Conservation (phyloP, 2,797 vertebrate species). For the Cynodonichthys magdalenae region DNA sequence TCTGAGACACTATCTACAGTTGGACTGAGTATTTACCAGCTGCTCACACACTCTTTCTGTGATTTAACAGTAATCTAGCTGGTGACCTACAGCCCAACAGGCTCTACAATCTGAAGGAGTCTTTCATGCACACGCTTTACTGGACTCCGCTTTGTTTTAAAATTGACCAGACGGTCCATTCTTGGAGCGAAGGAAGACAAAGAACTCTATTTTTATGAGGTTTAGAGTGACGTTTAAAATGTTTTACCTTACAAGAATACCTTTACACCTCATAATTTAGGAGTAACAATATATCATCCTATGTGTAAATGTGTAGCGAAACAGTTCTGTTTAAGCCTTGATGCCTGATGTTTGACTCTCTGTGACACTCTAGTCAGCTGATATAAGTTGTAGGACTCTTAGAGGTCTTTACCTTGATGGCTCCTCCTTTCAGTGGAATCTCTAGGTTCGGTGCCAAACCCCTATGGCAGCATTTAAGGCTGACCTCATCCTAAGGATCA, state of each 20-base stretch:
- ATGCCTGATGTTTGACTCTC: conserved; percentile 7
- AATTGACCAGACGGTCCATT: not conserved
- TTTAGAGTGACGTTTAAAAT: too few species aligned
- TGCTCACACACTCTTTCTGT: conserved; percentile 47
- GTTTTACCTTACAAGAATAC: too few species aligned
- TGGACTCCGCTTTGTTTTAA: conserved; percentile 1
- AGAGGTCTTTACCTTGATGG: conserved; percentile 53
- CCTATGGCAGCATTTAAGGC: conserved; percentile 34
- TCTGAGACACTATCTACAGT: conserved; percentile 49
- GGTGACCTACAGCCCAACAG: conserved; percentile 41
- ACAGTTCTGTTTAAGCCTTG: conserved; percentile 1
- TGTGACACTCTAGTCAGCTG: conserved; percentile 14
- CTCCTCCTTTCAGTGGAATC: conserved; percentile 48
- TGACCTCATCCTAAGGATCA: conserved; percentile 64
- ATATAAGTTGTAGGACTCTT: conserved; percentile 23
- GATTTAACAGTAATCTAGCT: conserved; percentile 63
- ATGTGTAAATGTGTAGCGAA: not conserved
- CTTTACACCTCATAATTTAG: too few species aligned
- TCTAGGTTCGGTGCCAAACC: conserved; percentile 21
- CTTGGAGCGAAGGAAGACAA: not conserved
- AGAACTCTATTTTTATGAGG: not conserved
- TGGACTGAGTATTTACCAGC: conserved; percentile 55
- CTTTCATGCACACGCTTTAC: conserved; percentile 2
- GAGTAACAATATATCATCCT: not conserved
- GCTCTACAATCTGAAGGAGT: conserved; percentile 51